phyloP scores from a whole-genome alignment of 2,888 invertebrate species.

The Aspidapion aeneum region DNA sequence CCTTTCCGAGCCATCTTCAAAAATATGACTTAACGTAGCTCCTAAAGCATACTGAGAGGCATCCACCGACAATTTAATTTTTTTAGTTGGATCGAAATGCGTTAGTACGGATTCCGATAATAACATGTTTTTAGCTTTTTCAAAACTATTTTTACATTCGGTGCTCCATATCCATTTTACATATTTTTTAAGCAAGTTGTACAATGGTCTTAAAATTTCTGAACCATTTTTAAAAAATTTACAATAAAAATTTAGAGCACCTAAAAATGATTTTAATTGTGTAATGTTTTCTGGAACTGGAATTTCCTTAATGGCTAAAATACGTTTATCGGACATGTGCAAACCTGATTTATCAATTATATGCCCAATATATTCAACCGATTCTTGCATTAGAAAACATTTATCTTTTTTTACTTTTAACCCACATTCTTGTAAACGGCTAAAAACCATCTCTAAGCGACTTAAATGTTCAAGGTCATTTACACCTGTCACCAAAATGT shows the following conservation, averaged over 20 bases:
- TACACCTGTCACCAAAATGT: no score
- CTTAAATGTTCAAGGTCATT: no score
- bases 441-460: neutral
- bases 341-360: neutral
- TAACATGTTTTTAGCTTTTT: neutral
- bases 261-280: neutral
- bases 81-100: neutral
- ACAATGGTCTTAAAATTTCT: neutral
- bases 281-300: neutral
- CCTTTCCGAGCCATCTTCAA: no score
- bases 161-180: neutral
- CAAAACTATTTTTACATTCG: neutral
- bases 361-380: neutral
- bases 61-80: neutral
- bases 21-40: no score
- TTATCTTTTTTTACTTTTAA: neutral
- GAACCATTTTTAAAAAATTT: neutral
- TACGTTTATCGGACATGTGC: neutral
- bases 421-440: neutral
- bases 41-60: neutral
- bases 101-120: neutral
- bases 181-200: neutral
- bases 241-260: neutral
- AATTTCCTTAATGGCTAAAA: neutral
- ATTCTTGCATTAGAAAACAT: neutral